Evolutionary conservation across 2,888 invertebrate species (phyloP).

Genomic region (Xestobium rufovillosum): DNA sequence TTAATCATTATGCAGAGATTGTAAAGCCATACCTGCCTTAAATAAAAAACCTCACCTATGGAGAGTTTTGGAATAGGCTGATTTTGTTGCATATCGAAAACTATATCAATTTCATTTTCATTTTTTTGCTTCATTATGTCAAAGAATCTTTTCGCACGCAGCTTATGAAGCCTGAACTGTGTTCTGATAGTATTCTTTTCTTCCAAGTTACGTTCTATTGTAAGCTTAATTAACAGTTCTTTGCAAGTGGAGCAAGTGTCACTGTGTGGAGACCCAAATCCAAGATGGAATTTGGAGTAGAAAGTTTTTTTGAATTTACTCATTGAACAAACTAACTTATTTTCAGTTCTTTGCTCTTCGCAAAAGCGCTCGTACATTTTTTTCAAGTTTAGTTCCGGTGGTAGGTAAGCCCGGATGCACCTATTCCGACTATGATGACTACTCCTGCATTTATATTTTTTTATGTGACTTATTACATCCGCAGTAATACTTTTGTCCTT

Average conservation of each 20-base stretch:
- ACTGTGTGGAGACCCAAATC: slow-evolving; percentile 4
- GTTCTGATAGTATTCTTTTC: not conserved
- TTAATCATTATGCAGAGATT: slow-evolving; percentile 2
- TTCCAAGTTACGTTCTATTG: not conserved
- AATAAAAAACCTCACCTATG: slow-evolving; percentile 6
- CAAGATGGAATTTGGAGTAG: not conserved
- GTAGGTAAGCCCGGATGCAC: slow-evolving; percentile 5
- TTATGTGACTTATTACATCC: slow-evolving; percentile 3
- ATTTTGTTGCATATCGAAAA: slow-evolving; percentile 6
- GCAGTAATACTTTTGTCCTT: slow-evolving; percentile 4
- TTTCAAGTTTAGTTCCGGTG: slow-evolving; percentile 4
- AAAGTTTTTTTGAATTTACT: slow-evolving; percentile 4
- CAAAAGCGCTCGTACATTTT: slow-evolving; percentile 4
- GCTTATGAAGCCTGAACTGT: slow-evolving; percentile 5
- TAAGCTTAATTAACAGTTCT: slow-evolving; percentile 1
- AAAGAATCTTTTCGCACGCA: slow-evolving; percentile 6
- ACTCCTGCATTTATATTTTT: slow-evolving; percentile 4
- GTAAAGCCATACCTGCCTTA: slow-evolving; percentile 6
- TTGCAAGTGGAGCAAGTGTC: slow-evolving; percentile 6
- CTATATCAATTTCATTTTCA: not conserved
- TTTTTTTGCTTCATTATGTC: not conserved
- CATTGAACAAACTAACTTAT: slow-evolving; percentile 6
- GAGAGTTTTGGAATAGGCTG: slow-evolving; percentile 6
- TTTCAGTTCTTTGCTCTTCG: slow-evolving; percentile 1
- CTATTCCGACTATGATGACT: no score